A percentile compares a stretch with the other conserved stretches of the same genome.
Conservation (phyloP, 2,797 vertebrate genomes). For the Acanthopagrus latus region DNA sequence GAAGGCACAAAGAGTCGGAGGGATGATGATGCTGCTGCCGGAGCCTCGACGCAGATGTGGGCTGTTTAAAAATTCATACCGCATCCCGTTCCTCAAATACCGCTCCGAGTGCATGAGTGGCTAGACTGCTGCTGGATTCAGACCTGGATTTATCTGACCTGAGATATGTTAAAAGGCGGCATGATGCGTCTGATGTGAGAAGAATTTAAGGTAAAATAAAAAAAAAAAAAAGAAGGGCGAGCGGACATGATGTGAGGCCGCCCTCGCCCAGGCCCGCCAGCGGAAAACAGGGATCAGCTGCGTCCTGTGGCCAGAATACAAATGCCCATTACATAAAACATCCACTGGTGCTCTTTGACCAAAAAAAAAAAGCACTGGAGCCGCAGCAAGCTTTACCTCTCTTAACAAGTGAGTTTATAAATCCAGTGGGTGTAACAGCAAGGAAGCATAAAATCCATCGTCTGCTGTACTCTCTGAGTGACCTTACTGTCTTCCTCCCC, state of each 20-base stretch:
- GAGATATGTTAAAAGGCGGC: conserved; percentile 17
- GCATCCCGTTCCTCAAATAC: conserved; percentile 59
- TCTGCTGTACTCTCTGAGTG: conserved; percentile 57
- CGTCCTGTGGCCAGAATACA: conserved; percentile 48
- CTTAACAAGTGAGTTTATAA: conserved; percentile 67
- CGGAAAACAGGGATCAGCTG: conserved; percentile 28
- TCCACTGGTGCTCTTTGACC: conserved; percentile 60
- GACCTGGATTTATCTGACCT: conserved; percentile 33
- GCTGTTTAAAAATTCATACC: conserved; percentile 60
- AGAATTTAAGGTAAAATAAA: conserved; percentile 2
- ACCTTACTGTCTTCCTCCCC: conserved; percentile 62
- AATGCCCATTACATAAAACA: conserved; percentile 57
- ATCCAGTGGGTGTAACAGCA: conserved; percentile 63
- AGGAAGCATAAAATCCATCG: conserved; percentile 68
- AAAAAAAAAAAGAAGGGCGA: conserved; percentile 7
- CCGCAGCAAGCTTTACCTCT: conserved; percentile 50
- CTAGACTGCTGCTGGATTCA: conserved; percentile 27
- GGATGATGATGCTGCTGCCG: conserved; percentile 10
- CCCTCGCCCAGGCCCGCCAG: not conserved
- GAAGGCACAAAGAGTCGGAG: conserved; percentile 25
- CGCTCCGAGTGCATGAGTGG: conserved; percentile 40
- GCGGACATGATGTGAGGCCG: conserved; percentile 20
- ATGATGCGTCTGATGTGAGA: conserved; percentile 19
- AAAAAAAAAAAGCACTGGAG: conserved; percentile 50
- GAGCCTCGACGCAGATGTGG: conserved; percentile 26